Conservation (phyloP, 2,888 invertebrate genomes). For the Rhingia campestris region DNA sequence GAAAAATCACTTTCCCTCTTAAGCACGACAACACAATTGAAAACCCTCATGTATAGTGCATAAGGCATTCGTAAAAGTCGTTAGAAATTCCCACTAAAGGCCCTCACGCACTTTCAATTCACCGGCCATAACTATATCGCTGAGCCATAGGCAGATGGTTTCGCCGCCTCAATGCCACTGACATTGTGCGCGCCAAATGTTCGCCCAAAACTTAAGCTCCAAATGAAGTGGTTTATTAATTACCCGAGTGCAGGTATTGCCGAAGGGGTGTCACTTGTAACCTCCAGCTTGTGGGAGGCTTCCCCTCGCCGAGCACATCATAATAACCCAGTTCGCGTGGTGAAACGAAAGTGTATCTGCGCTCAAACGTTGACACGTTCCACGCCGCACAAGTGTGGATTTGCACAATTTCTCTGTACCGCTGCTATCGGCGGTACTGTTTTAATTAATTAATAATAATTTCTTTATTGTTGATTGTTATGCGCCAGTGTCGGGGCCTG, state of each 20-base stretch:
- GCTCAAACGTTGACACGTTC: constrained; percentile 47
- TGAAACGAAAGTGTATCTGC: constrained; percentile 62
- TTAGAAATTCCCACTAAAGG: constrained; percentile 17
- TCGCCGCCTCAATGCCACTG: constrained; percentile 14
- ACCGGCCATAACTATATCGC: constrained; percentile 25
- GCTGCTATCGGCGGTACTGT: constrained; percentile 1
- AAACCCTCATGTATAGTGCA: constrained; percentile 12
- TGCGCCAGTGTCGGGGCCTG: neutral
- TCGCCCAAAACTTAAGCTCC: constrained; percentile 39
- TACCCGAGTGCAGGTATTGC: constrained; percentile 10
- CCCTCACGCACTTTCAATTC: constrained; percentile 17
- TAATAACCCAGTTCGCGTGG: constrained; percentile 63
- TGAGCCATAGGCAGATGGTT: constrained; percentile 21
- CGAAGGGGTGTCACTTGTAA: constrained; percentile 36
- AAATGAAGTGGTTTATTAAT: constrained; percentile 47
- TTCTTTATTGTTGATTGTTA: constrained; percentile 36
- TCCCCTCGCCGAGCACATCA: constrained; percentile 17
- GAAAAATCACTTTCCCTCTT: constrained; percentile 28
- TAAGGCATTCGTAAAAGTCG: neutral
- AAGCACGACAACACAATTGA: constrained; percentile 18
- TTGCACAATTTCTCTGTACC: constrained; percentile 55
- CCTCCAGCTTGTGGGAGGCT: neutral
- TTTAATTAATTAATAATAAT: constrained; percentile 67
- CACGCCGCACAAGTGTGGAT: constrained; percentile 3
- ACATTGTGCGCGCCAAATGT: constrained; percentile 34